Evolutionary conservation across 2,797 vertebrate species (phyloP).

Genomic region (Selene dorsalis): DNA sequence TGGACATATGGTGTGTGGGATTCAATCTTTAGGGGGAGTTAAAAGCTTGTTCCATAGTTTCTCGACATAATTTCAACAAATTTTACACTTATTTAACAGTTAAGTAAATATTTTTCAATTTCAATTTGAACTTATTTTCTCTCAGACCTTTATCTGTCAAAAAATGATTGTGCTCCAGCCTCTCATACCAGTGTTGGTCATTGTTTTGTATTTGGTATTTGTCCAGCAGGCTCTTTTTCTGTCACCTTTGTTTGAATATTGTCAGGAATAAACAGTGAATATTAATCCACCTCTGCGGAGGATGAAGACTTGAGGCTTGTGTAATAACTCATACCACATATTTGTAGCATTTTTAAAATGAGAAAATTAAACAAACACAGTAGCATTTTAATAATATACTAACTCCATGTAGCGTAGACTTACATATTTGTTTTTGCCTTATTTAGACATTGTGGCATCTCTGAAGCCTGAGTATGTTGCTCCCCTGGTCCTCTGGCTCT

Average conservation of each 20-base stretch:
- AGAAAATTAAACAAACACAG: background rate
- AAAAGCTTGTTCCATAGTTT: conserved; percentile 7
- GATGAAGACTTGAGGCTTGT: conserved; percentile 10
- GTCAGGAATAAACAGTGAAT: background rate
- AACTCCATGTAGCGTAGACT: conserved; percentile 9
- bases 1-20: conserved; percentile 22
- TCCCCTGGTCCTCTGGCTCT: conserved; percentile 95
- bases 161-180: background rate
- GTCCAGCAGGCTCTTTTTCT: background rate
- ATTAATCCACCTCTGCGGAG: background rate
- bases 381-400: conserved; percentile 15
- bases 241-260: background rate
- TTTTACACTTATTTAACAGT: background rate
- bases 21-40: conserved; percentile 28
- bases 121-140: background rate
- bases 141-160: background rate
- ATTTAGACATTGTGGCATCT: conserved; percentile 88
- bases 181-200: background rate
- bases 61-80: background rate
- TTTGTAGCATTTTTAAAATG: background rate
- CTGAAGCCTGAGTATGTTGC: conserved; percentile 94
- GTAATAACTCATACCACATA: background rate
- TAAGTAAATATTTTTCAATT: background rate
- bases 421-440: conserved; percentile 43
- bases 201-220: background rate